A percentile compares a stretch with the other conserved stretches of the same genome.
Conservation (phyloP, 2,888 invertebrate species). For the Eumacrocentrus americanus region DNA sequence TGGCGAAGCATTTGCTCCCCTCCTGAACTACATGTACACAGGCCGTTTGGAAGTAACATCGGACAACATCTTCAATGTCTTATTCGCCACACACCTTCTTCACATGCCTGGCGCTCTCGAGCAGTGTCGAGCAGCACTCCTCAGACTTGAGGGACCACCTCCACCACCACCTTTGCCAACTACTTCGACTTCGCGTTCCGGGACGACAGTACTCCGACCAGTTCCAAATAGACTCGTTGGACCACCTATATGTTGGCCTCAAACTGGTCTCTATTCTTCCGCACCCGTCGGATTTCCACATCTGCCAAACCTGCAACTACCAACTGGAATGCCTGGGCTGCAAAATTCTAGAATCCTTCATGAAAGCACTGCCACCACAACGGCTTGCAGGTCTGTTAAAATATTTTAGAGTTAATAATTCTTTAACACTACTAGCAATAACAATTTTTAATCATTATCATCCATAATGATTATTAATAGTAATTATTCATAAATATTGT, state of each 20-base stretch:
- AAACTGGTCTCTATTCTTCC: conserved; percentile 42
- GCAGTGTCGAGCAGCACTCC: conserved; percentile 69
- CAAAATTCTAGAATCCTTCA: conserved; percentile 34
- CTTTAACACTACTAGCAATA: too few relatives aligned
- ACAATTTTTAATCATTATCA: too few relatives aligned
- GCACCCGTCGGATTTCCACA: conserved; percentile 50
- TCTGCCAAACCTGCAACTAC: conserved; percentile 50
- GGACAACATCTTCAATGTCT: conserved; percentile 74
- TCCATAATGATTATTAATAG: too few relatives aligned
- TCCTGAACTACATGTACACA: conserved; percentile 78
- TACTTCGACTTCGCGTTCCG: conserved; percentile 11
- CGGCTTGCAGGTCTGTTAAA: conserved; percentile 32
- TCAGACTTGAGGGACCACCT: conserved; percentile 63
- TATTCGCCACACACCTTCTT: conserved; percentile 74
- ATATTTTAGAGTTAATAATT: too few relatives aligned
- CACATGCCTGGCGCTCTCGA: conserved; percentile 77
- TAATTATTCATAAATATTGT: too few relatives aligned
- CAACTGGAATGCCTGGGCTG: conserved; percentile 46
- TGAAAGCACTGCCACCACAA: conserved; percentile 23
- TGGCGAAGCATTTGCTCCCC: conserved; percentile 67
- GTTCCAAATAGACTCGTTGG: conserved; percentile 56
- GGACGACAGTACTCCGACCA: conserved; percentile 48
- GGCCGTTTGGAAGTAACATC: conserved; percentile 73
- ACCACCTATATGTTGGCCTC: conserved; percentile 51
- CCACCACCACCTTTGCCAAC: conserved; percentile 56